phyloP scores from a whole-genome alignment of 2,797 vertebrate species.

The Chloroceryle inda region DNA sequence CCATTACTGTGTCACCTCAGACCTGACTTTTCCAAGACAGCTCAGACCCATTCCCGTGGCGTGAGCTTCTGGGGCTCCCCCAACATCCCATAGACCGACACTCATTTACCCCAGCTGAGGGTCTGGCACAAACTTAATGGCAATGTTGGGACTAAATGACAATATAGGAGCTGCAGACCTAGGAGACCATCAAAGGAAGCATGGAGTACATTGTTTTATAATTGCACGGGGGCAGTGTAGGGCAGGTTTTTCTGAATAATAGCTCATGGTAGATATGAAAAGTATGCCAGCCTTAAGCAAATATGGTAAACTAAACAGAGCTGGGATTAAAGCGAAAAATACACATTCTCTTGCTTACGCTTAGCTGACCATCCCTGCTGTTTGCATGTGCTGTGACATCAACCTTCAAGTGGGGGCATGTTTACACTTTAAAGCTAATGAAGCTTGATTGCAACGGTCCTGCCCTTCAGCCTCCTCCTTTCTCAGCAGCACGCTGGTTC shows the following conservation, averaged over 20 bases:
- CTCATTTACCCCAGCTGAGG: neutral
- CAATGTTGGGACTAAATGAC: neutral
- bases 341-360: neutral
- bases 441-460: neutral
- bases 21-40: neutral
- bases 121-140: neutral
- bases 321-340: slow-evolving; percentile 25
- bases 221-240: neutral
- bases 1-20: neutral
- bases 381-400: slow-evolving; percentile 63
- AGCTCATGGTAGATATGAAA: slow-evolving; percentile 19
- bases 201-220: neutral
- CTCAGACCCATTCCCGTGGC: accelerated
- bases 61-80: neutral
- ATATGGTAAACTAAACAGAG: neutral
- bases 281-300: slow-evolving; percentile 40
- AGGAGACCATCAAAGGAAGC: neutral
- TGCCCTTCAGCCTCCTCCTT: neutral
- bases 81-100: neutral
- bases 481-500: accelerated
- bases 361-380: slow-evolving; percentile 17
- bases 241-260: neutral
- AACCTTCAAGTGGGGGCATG: slow-evolving; percentile 28
- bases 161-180: neutral
- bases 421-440: slow-evolving; percentile 13